Percentiles rank a stretch among this genome's conserved stretches.
Evolutionary conservation across 2,888 invertebrate species (phyloP).

Genomic region (Cheilosia scutellata): DNA sequence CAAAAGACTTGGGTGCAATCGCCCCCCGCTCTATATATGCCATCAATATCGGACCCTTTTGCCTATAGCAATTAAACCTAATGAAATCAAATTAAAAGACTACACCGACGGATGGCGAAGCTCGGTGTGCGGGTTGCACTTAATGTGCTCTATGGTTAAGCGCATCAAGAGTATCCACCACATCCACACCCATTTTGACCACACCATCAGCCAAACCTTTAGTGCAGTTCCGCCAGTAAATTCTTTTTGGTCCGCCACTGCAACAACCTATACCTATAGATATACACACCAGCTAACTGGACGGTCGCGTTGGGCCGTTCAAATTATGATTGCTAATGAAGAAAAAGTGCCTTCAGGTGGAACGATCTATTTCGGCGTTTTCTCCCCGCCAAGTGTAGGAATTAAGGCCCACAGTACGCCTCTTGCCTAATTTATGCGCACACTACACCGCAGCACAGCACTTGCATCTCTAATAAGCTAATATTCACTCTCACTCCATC

Average conservation of each 20-base stretch:
- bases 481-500: conserved; percentile 69
- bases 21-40: background rate
- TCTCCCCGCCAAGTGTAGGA: conserved; percentile 28
- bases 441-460: conserved; percentile 22
- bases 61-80: conserved; percentile 52
- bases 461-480: conserved; percentile 62
- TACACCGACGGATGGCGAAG: background rate
- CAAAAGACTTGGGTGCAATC: conserved; percentile 46
- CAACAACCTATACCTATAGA: background rate
- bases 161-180: conserved; percentile 29
- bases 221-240: conserved; percentile 42
- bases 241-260: conserved; percentile 8
- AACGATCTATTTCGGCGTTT: conserved; percentile 72
- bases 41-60: conserved; percentile 45
- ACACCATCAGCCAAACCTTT: conserved; percentile 38
- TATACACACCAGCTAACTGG: conserved; percentile 1
- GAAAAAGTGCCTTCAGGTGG: conserved; percentile 59
- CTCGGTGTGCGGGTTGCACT: conserved; percentile 16
- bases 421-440: conserved; percentile 63
- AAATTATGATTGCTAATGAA: conserved; percentile 73
- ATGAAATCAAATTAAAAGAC: conserved; percentile 70
- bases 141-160: conserved; percentile 57
- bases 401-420: conserved; percentile 15
- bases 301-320: conserved; percentile 23
- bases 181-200: conserved; percentile 63